phyloP scores from a whole-genome alignment of 2,113 vertebrate species.

The Aegithalos caudatus region DNA sequence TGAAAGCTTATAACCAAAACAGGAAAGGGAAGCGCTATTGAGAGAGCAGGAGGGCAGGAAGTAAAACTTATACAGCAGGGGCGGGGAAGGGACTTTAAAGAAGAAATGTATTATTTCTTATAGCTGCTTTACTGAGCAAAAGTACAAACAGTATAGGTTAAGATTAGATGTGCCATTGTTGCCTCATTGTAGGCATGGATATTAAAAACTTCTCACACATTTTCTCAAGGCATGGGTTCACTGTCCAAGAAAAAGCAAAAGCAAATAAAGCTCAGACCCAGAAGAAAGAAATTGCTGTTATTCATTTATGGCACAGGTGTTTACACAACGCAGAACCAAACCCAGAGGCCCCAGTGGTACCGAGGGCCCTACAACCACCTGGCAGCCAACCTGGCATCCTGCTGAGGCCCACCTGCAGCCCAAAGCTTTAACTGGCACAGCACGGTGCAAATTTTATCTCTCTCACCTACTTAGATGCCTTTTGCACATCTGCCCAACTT shows the following conservation, averaged over 20 bases:
- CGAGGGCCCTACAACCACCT: accelerated
- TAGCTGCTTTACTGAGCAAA: background rate
- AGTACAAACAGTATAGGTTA: constrained; percentile 13
- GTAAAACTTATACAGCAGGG: background rate
- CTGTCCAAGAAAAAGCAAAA: background rate
- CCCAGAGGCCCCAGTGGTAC: background rate
- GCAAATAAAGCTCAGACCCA: constrained; percentile 25
- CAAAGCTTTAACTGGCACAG: background rate
- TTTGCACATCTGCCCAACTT: background rate
- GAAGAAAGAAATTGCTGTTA: background rate
- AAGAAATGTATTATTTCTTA: constrained; percentile 26
- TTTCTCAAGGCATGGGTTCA: background rate
- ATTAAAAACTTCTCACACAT: background rate
- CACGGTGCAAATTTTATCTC: background rate
- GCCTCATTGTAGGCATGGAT: background rate
- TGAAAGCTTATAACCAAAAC: constrained; percentile 46
- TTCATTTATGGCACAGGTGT: background rate
- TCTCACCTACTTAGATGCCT: background rate
- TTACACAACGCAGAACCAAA: background rate
- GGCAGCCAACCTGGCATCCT: background rate
- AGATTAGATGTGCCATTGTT: background rate
- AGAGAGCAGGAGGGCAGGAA: constrained; percentile 64
- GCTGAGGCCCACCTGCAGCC: background rate
- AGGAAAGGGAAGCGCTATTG: constrained; percentile 69
- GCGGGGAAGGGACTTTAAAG: constrained; percentile 22